Evolutionary conservation across 2,888 invertebrate species (phyloP).

Genomic region (Agapostemon virescens): DNA sequence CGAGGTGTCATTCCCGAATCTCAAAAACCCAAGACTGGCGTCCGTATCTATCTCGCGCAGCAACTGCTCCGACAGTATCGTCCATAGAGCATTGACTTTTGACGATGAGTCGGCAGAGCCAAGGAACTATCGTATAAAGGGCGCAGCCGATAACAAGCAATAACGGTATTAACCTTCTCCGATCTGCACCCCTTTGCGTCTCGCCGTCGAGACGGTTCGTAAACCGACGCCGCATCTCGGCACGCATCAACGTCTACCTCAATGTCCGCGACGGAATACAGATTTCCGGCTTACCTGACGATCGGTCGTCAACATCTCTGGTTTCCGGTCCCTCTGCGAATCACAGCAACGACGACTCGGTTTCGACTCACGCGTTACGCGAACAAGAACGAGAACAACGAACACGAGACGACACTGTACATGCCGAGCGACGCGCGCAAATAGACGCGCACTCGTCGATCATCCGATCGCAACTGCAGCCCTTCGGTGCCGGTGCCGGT

Average conservation of each 20-base stretch:
- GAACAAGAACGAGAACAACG: background rate
- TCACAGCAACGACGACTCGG: constrained; percentile 1
- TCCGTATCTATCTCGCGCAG: background rate
- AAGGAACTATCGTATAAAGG: background rate
- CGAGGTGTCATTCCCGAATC: too few relatives aligned
- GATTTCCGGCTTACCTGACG: constrained; percentile 37
- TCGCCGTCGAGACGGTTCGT: constrained; percentile 4
- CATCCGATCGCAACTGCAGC: constrained; percentile 68
- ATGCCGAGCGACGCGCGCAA: constrained; percentile 28
- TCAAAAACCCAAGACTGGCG: too few relatives aligned
- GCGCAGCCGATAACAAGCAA: constrained; percentile 23
- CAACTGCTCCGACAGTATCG: background rate
- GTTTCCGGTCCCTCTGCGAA: background rate
- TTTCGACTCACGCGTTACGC: constrained; percentile 20
- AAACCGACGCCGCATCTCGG: constrained; percentile 19
- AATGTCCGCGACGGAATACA: background rate
- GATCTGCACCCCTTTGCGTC: background rate
- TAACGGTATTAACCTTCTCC: constrained; percentile 11
- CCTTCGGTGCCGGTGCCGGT: constrained; percentile 58
- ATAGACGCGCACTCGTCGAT: constrained; percentile 66
- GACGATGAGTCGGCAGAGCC: background rate
- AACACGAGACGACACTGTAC: constrained; percentile 32
- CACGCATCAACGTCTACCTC: background rate
- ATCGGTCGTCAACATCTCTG: constrained; percentile 46
- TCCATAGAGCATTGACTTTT: background rate